A percentile compares a stretch with the other conserved stretches of the same genome.
These are phyloP conservation scores for Emys orbicularis DNA, from an alignment of 2,797 vertebrate genomes.

Conservation along the genomic window DNA sequence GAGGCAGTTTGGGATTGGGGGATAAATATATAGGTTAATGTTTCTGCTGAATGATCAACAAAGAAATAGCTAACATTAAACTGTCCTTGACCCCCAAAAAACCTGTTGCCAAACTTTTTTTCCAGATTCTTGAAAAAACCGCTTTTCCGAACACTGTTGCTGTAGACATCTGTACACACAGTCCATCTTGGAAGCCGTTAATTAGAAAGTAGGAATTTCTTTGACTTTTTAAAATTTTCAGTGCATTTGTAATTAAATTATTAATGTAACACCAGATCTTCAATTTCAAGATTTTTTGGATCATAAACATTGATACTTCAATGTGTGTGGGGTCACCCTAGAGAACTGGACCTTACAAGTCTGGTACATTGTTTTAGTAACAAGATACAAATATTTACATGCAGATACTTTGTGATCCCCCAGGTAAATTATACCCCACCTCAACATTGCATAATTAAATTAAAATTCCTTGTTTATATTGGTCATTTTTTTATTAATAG, in stretches of 20 bases:
- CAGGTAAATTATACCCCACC: neutral
- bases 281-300: neutral
- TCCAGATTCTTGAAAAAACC: conserved; percentile 94
- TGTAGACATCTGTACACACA: conserved; percentile 86
- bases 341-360: neutral
- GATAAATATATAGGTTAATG: fast-evolving
- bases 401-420: neutral
- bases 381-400: neutral
- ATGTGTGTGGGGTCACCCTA: neutral
- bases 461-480: neutral
- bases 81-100: neutral
- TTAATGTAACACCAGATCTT: neutral
- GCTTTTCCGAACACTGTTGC: conserved; percentile 87
- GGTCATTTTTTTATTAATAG: neutral
- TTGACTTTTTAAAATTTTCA: conserved; percentile 45
- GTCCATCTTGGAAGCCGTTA: conserved; percentile 89
- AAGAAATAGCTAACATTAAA: neutral
- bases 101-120: conserved; percentile 48
- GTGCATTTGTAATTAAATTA: neutral
- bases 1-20: neutral
- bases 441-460: neutral
- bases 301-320: neutral
- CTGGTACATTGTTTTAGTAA: neutral
- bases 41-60: neutral
- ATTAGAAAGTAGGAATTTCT: conserved; percentile 89